Evolutionary conservation across 2,797 vertebrate genomes (phyloP), one percentile per base, ranked within the genome.

Genomic region (Gallinago stenura): DNA sequence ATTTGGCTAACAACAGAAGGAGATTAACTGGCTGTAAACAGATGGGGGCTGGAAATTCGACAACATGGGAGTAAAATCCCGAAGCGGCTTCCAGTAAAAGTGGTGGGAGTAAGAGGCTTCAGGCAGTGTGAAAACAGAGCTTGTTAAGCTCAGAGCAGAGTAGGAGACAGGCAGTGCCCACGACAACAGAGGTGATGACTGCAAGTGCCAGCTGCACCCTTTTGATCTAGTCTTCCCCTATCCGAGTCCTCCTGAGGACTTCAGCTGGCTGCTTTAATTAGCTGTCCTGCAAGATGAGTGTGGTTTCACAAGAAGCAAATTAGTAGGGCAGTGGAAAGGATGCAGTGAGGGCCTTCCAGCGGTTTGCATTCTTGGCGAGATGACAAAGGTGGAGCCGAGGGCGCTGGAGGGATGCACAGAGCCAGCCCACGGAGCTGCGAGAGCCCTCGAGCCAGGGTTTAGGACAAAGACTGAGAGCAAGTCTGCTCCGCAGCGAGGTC

Each of bases 1-100:
- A 93, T 86, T 96, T 93, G 68, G 33, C 53, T 64, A 91, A 75
- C 64, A 92, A 83, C 89, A 89, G 91, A 69, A 53, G 28, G 79
- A 91, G 82, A 94, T 95, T 93, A 95, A 57, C 76, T 75, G 50
- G 16, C 61, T 1, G 2, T 91, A 88, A 95, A 91, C 87, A 95
- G 79, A 90, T 80, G 45, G 84, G 83, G 53, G 41, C 79, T 86
- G 85, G 61, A 93, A 94, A 89, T 83, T 81, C 1, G 4, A 39
- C 77, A 90, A 78, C 53, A 43, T 0, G 0, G 31, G 46, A 81
- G 33, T 48, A 93, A 92, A 87, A 83, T 80, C 61, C 60, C 80
- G 45, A 80, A 83, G 65, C 48, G 81, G 65, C 68, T 96, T 93
- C 61, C 65, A 75, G 77, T 90, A 91, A 78, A 85, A 81, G 79